Evolutionary conservation across 2,888 invertebrate genomes (phyloP), one percentile per base, ranked within the genome.

Genomic region (Zygaena filipendulae): DNA sequence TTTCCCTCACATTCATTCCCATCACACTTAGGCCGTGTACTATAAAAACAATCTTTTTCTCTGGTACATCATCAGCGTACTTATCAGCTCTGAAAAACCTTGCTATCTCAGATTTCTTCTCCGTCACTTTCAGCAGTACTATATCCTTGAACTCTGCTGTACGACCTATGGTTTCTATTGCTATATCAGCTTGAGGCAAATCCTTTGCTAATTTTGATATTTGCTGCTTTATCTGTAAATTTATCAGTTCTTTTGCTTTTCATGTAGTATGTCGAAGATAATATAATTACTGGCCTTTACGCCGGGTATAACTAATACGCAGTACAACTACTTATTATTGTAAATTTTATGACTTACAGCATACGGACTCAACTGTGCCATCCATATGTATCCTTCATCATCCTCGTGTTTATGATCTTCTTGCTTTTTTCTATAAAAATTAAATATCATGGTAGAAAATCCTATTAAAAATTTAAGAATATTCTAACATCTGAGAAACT

Each of bases 31-130:
- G 52, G 2, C 57, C 71, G 28, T 75, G 75, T 0, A 74, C 74
- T 27, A 77, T 70, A 10, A 75, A 63, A 20, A 77, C 39, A 2
- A 72, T 64, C 40, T 66, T 69, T 42, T 71, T 74, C 12, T 64
- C 58, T 0, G 55, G 49, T 1, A 35, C 36, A 10, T 68, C 64
- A 4, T 67, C 61, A 0, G 46, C 44, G 34, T 59, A 71, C 42
- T 63, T 69, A 0, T 61, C 52, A 2, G 43, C 44, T 35, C 67
- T 49, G 14, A 61, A 61, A 10, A 36, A 42, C 32, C 27, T 42
- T 3, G 34, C 26, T 1, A 7, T 3, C 0, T 36, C 32, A 1
- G 22, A 28, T 3, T 38, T 43, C 3, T 18, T 23, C 38, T 48
- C 37, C 3, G 49, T 43, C 4, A 61, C 46, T 47, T 60, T 66